Percentiles rank a stretch among this genome's conserved stretches.
Evolutionary conservation across 1,140 invertebrate genomes (phyloP).

Genomic region (Heliconius nattereri): DNA sequence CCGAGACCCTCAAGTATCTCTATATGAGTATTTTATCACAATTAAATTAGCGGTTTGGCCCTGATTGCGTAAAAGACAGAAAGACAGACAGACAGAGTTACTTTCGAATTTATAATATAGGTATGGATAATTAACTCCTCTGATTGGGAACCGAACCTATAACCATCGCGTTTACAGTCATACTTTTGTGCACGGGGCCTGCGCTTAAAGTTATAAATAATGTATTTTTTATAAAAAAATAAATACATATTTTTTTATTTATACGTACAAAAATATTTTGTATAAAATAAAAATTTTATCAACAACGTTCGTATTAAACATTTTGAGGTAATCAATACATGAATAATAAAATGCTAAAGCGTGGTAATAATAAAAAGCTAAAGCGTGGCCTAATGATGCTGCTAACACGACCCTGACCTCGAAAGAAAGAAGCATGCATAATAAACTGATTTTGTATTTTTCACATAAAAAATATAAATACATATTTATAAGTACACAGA

Average conservation of each 20-base stretch:
- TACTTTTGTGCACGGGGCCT: too few species aligned
- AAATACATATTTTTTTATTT: neutral
- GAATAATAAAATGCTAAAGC: constrained; percentile 18
- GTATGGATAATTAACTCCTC: too few species aligned
- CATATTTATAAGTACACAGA: neutral
- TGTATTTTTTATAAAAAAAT: neutral
- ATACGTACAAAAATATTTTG: too few species aligned
- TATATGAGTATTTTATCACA: too few species aligned
- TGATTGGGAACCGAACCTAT: too few species aligned
- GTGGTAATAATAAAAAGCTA: too few species aligned
- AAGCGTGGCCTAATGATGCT: neutral
- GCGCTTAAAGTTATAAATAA: neutral
- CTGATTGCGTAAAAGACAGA: too few species aligned
- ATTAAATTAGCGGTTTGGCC: too few species aligned
- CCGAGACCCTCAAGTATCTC: too few species aligned
- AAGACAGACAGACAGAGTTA: too few species aligned
- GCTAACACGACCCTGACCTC: constrained; percentile 15
- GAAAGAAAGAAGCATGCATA: neutral
- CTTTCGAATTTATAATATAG: too few species aligned
- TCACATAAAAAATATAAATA: neutral
- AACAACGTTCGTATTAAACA: neutral
- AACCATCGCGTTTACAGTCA: too few species aligned
- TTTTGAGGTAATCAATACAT: constrained; percentile 20
- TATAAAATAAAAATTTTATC: neutral
- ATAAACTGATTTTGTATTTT: neutral